A percentile compares a stretch with the other conserved stretches of the same genome.
These are phyloP conservation scores for Cyprinodon diabolis DNA, from an alignment of 2,797 vertebrate species.

Conservation along the genomic window DNA sequence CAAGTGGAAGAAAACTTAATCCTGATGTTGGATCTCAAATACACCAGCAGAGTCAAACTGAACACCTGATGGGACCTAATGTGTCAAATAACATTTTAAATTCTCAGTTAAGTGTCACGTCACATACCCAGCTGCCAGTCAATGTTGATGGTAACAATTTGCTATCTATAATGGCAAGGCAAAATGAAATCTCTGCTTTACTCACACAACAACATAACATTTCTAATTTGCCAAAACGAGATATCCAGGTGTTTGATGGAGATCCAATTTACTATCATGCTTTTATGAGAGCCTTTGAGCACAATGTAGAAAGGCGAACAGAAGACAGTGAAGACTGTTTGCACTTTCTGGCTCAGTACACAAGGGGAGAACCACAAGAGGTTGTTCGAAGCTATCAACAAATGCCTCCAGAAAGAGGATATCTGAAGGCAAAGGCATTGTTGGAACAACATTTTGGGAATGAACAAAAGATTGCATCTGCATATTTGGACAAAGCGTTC, in stretches of 20 bases:
- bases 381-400: not conserved
- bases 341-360: not conserved
- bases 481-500: not conserved
- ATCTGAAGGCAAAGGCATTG: not conserved
- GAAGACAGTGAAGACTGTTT: not conserved
- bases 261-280: not conserved
- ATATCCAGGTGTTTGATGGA: conserved; percentile 1
- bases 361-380: not conserved
- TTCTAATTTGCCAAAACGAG: not conserved
- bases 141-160: not conserved
- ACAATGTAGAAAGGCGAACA: not conserved
- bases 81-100: too few species aligned
- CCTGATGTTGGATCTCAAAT: too few species aligned
- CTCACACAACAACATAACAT: not conserved
- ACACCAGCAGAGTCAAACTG: too few species aligned
- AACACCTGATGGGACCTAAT: too few species aligned
- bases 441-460: conserved; percentile 2
- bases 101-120: too few species aligned
- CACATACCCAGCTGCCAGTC: too few species aligned
- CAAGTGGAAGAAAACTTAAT: too few species aligned
- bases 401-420: not conserved
- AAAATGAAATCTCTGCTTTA: not conserved
- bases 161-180: not conserved
- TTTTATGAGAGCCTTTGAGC: conserved; percentile 4
- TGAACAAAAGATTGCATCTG: not conserved